Conservation (phyloP, 2,113 vertebrate species). For the Podarcis cretensis region DNA sequence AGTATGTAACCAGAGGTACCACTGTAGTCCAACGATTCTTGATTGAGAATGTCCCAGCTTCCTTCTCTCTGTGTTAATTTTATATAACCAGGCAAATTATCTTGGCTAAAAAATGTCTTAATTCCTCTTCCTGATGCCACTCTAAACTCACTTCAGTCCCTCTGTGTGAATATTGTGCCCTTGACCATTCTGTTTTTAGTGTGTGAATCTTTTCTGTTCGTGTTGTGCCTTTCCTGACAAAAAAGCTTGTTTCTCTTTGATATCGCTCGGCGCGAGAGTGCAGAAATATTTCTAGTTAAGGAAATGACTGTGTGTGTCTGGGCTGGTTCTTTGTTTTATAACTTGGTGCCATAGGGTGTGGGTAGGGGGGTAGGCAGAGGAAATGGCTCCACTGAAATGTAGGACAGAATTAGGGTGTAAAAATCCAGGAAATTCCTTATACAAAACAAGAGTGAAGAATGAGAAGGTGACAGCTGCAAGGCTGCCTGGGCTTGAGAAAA, state of each 20-base stretch:
- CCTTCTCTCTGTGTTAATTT: not conserved
- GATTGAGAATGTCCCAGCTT: not conserved
- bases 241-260: not conserved
- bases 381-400: constrained; percentile 10
- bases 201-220: not conserved
- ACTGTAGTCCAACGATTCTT: not conserved
- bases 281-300: constrained; percentile 25
- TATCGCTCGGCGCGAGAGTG: not conserved
- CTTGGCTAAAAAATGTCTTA: not conserved
- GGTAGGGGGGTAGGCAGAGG: not conserved
- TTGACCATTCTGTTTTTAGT: not conserved
- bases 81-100: not conserved
- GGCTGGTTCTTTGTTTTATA: not conserved
- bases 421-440: not conserved
- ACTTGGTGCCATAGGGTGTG: not conserved
- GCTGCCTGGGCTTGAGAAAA: not conserved
- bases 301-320: not conserved
- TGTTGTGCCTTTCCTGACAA: not conserved
- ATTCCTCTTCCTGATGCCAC: not conserved
- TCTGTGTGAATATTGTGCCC: not conserved
- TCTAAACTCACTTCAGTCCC: not conserved
- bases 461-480: not conserved
- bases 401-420: not conserved
- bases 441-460: not conserved
- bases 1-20: too few species aligned